Evolutionary conservation across 2,888 invertebrate species (phyloP).

Genomic region (Monochamus alternatus): DNA sequence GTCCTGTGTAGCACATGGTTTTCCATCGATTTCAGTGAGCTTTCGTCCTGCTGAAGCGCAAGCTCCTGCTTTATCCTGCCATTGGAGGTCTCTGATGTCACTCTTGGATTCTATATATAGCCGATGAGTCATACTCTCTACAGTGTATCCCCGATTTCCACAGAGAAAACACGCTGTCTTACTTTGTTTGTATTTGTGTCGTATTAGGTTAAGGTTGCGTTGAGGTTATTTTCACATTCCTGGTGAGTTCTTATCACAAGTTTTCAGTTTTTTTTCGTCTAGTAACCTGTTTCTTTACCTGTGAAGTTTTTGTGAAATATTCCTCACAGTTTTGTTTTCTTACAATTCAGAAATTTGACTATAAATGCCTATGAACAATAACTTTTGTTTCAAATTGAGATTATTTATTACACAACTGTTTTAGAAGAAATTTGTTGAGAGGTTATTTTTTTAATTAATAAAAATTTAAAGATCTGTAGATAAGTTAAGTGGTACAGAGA

Average conservation of each 20-base stretch:
- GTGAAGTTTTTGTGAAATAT: constrained; percentile 14
- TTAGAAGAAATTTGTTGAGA: no score
- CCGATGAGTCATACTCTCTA: constrained; percentile 68
- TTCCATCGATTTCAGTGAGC: constrained; percentile 62
- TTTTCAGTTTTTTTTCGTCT: not conserved
- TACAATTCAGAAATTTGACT: no score
- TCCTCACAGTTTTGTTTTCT: not conserved
- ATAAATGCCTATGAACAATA: not conserved
- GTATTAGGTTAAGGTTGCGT: constrained; percentile 47
- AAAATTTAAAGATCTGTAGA: constrained; percentile 9
- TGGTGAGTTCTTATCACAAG: constrained; percentile 17
- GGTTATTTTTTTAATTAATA: not conserved
- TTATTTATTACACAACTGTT: no score
- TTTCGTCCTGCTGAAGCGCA: constrained; percentile 60
- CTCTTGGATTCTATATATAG: constrained; percentile 68
- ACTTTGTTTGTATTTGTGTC: constrained; percentile 59
- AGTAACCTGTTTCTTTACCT: constrained; percentile 14
- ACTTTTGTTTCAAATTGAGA: no score
- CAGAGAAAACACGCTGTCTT: constrained; percentile 60
- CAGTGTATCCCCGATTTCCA: constrained; percentile 67
- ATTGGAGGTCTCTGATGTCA: constrained; percentile 66
- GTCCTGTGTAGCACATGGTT: constrained; percentile 51
- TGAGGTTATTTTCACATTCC: constrained; percentile 28
- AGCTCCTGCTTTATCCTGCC: constrained; percentile 59
- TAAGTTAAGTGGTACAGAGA: constrained; percentile 23